These are phyloP conservation scores for Pelochelys cantorii DNA, from an alignment of 2,797 vertebrate species.

Conservation along the genomic window DNA sequence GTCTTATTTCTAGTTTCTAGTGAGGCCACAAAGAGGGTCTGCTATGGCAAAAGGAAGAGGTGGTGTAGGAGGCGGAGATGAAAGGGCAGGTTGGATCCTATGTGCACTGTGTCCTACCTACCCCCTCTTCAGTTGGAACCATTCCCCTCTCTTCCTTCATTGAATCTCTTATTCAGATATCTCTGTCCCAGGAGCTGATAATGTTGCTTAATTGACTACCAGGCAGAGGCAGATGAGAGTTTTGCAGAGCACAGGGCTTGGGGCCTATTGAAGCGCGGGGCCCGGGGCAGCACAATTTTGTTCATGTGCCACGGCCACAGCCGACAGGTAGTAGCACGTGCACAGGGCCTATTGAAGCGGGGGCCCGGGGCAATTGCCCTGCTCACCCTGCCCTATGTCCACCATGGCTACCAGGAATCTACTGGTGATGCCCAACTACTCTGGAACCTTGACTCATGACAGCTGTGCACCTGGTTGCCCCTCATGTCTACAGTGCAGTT, in stretches of 20 bases:
- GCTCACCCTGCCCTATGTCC: too few species aligned
- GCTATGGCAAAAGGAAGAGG: not conserved
- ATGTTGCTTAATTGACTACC: too few species aligned
- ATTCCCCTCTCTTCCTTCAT: not conserved
- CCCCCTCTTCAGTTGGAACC: not conserved
- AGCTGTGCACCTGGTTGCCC: not conserved
- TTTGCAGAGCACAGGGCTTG: too few species aligned
- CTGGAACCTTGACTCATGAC: not conserved
- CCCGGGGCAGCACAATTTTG: too few species aligned
- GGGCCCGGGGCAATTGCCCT: too few species aligned
- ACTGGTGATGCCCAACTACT: not conserved
- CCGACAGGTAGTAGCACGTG: too few species aligned
- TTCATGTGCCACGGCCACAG: too few species aligned
- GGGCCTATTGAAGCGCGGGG: too few species aligned
- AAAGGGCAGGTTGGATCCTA: not conserved
- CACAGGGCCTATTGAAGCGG: too few species aligned
- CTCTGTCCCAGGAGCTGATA: too few species aligned
- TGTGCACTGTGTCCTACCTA: not conserved
- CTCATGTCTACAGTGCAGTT: not conserved
- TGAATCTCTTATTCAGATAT: not conserved
- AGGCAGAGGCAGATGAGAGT: too few species aligned
- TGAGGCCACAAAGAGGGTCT: not conserved
- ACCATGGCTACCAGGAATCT: too few species aligned
- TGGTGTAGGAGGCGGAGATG: not conserved
- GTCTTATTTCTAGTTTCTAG: not conserved